phyloP scores from a whole-genome alignment of 2,797 vertebrate genomes.

The Poeciliopsis gracilis region DNA sequence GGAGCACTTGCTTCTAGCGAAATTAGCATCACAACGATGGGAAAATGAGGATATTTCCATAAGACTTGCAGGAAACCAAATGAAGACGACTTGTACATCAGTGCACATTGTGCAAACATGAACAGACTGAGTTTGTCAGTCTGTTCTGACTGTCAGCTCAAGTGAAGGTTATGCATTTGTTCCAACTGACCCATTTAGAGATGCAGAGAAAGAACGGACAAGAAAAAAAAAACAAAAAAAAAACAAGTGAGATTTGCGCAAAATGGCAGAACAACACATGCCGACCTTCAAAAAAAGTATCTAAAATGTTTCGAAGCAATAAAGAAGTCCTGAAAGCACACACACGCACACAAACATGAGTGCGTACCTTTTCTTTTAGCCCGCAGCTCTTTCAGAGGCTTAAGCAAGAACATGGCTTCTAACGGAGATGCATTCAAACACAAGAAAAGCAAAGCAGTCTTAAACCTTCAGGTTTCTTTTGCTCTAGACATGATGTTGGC shows the following conservation, averaged over 20 bases:
- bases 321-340: not conserved
- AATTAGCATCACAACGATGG: constrained; percentile 27
- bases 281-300: not conserved
- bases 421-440: constrained; percentile 68
- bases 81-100: constrained; percentile 16
- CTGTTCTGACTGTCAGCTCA: constrained; percentile 53
- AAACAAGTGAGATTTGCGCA: constrained; percentile 30
- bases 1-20: constrained; percentile 16
- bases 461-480: constrained; percentile 51
- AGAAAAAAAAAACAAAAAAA: constrained; percentile 23
- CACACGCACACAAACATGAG: constrained; percentile 36
- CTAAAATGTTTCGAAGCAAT: not conserved
- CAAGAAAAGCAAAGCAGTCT: constrained; percentile 59
- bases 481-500: constrained; percentile 42
- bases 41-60: constrained; percentile 22
- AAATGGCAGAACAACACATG: constrained; percentile 40
- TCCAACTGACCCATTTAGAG: constrained; percentile 68
- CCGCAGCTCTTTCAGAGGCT: constrained; percentile 81
- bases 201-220: constrained; percentile 36
- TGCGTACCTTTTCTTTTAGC: constrained; percentile 82
- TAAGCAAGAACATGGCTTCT: constrained; percentile 83
- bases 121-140: constrained; percentile 39
- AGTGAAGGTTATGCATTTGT: constrained; percentile 57
- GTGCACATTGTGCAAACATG: constrained; percentile 12
- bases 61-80: constrained; percentile 9